A percentile compares a stretch with the other conserved stretches of the same genome.
Evolutionary conservation across 2,888 invertebrate genomes (phyloP).

Genomic region (Drosophila falleni): DNA sequence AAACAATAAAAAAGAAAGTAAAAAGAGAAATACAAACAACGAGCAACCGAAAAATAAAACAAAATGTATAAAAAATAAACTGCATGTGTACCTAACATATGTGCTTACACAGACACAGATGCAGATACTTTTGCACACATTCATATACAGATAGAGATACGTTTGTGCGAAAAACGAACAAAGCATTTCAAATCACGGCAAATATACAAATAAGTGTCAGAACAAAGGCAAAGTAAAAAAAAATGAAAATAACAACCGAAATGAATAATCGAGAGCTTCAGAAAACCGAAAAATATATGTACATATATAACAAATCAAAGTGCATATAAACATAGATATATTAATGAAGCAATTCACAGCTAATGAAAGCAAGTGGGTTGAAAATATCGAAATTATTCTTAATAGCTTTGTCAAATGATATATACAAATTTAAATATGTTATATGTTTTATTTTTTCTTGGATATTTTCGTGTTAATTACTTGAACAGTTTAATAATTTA

Average conservation of each 20-base stretch:
- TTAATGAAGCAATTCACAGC: constrained; percentile 1
- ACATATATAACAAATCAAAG: constrained; percentile 21
- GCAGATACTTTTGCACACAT: constrained; percentile 21
- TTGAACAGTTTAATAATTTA: not conserved
- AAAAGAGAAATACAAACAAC: constrained; percentile 10
- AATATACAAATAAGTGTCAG: constrained; percentile 35
- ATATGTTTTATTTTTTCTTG: not conserved
- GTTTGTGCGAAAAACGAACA: constrained; percentile 54
- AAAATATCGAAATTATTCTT: not conserved
- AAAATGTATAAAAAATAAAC: constrained; percentile 40
- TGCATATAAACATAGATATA: not conserved
- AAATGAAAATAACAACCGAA: constrained; percentile 26
- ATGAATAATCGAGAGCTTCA: constrained; percentile 21
- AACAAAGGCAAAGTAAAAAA: constrained; percentile 61
- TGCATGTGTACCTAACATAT: constrained; percentile 53
- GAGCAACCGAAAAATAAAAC: constrained; percentile 19
- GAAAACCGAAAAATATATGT: constrained; percentile 11
- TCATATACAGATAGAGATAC: constrained; percentile 13
- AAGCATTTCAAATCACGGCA: constrained; percentile 70
- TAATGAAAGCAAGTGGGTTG: not conserved
- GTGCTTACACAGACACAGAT: constrained; percentile 13
- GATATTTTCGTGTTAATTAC: not conserved
- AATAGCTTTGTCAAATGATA: not conserved
- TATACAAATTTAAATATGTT: not conserved
- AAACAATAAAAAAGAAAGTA: constrained; percentile 21